A percentile compares a stretch with the other conserved stretches of the same genome.
These are phyloP conservation scores for Lerista edwardsae DNA, from an alignment of 2,797 vertebrate species.

Conservation along the genomic window DNA sequence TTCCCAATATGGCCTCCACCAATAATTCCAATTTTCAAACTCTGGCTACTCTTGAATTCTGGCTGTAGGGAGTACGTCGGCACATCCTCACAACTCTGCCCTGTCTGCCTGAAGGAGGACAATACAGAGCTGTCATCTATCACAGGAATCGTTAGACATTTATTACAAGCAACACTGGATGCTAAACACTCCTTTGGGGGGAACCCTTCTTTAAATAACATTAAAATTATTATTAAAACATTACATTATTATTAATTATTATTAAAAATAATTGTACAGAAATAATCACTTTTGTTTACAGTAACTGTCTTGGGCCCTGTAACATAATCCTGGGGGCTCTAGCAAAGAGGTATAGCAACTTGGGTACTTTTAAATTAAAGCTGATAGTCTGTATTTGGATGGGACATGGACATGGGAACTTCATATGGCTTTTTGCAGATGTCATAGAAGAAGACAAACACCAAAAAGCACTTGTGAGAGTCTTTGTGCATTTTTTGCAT, in stretches of 20 bases:
- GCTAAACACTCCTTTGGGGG: background rate
- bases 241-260: too few relatives aligned
- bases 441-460: background rate
- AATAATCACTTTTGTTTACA: too few relatives aligned
- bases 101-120: constrained; percentile 16
- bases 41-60: background rate
- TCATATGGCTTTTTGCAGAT: background rate
- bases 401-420: background rate
- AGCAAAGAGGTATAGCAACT: too few relatives aligned
- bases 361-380: too few relatives aligned
- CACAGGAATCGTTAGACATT: background rate
- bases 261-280: background rate
- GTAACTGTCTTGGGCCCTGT: too few relatives aligned
- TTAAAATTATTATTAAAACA: too few relatives aligned
- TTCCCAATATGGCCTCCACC: constrained; percentile 81
- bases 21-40: constrained; percentile 79
- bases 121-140: background rate
- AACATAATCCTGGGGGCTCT: too few relatives aligned
- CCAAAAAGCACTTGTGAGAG: background rate
- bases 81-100: constrained; percentile 1
- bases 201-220: background rate
- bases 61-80: background rate
- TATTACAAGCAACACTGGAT: background rate
- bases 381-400: background rate
- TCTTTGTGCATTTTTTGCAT: background rate